phyloP scores from a whole-genome alignment of 2,888 invertebrate genomes.

The Cephus runcator region DNA sequence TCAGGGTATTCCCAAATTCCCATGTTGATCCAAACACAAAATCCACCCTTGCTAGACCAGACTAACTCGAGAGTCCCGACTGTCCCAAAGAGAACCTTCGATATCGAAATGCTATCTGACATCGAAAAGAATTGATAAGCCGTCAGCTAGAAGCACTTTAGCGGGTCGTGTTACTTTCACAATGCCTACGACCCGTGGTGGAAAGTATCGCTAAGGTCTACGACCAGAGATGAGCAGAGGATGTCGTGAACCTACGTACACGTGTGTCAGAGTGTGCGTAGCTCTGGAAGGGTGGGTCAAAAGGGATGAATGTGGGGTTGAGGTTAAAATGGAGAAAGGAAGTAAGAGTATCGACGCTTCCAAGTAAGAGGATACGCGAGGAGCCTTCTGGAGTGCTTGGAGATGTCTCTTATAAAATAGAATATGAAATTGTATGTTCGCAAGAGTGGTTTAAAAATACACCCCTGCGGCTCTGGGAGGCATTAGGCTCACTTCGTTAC shows the following conservation, averaged over 20 bases:
- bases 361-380: slow-evolving; percentile 27
- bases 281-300: not conserved
- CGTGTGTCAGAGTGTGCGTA: not conserved
- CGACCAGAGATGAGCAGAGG: slow-evolving; percentile 15
- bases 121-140: slow-evolving; percentile 37
- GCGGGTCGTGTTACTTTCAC: slow-evolving; percentile 31
- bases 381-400: slow-evolving; percentile 30
- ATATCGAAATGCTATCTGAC: slow-evolving; percentile 27
- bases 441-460: slow-evolving; percentile 64
- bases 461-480: slow-evolving; percentile 29
- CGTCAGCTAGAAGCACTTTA: slow-evolving; percentile 36
- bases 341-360: slow-evolving; percentile 24
- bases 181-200: slow-evolving; percentile 20
- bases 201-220: slow-evolving; percentile 5
- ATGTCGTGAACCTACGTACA: slow-evolving; percentile 6
- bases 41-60: not conserved
- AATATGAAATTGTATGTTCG: slow-evolving; percentile 65
- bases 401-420: slow-evolving; percentile 62
- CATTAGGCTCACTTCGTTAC: slow-evolving; percentile 38
- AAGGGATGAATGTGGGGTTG: slow-evolving; percentile 3
- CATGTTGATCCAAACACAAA: not conserved
- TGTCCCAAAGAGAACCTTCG: slow-evolving; percentile 6
- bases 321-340: slow-evolving; percentile 13
- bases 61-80: not conserved
- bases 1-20: not conserved